Evolutionary conservation across 2,888 invertebrate species (phyloP), one percentile per base, ranked within the genome.

Genomic region (Eristalis tenax): DNA sequence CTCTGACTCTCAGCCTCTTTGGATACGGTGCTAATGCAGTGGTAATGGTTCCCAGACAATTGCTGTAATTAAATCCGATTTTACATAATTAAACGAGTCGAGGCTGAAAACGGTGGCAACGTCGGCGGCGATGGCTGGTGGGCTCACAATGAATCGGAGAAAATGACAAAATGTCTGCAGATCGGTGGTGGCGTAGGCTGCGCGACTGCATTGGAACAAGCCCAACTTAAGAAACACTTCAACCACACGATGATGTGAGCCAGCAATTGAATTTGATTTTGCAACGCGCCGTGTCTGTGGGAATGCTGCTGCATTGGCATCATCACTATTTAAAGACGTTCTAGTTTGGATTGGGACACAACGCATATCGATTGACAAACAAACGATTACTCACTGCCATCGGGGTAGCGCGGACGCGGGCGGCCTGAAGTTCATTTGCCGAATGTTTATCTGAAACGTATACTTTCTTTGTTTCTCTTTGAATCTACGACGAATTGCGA

Each of bases 11-110:
- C 18, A 18, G 8, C 50, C 50, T 18, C 8, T 18, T 13, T 26
- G 59, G 15, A 22, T 23, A 6, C 59, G 22, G 13, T 59, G 26
- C 59, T 26, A 26, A 23, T 50, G 50, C 61, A 61, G 77, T 75
- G 28, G 77, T 68, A 73, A 83, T 78, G 57, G 63, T 79, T 83
- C 78, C 83, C 87, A 87, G 87, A 87, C 83, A 83, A 74, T 80
- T 77, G 79, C 69, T 80, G 87, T 87, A 87, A 87, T 87, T 87
- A 87, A 87, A 87, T 80, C 83, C 79, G 59, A 83, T 83, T 83
- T 87, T 80, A 83, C 87, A 87, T 87, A 87, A 87, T 77, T 86
- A 86, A 86, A 86, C 64, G 74, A 69, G 59, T 73, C 69, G 66
- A 59, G 71, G 73, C 50, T 70, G 74, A 50, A 50, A 38, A 28